phyloP scores from a whole-genome alignment of 1,140 invertebrate genomes.

The Drosophila melanogaster region Release_6_plus_ISO1_MT NT_033779.5:20464501-20465000 shows the following conservation, averaged over 20 bases:
- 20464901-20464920: constrained; percentile 44
- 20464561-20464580: no score
- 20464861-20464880: constrained; percentile 63
- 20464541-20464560: no score
- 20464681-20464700: not conserved
- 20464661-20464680: not conserved
- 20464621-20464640: no score
- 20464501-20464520: no score
- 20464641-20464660: not conserved
- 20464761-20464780: constrained; percentile 30
- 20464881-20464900: constrained; percentile 58
- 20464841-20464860: constrained; percentile 28
- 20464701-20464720: not conserved
- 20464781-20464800: constrained; percentile 48
- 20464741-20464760: not conserved
- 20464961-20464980: constrained; percentile 36
- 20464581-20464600: no score
- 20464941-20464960: not conserved
- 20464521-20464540: no score
- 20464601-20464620: no score
- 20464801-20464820: constrained; percentile 5
- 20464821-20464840: constrained; percentile 18
- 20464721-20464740: not conserved
- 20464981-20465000: constrained; percentile 13
- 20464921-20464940: not conserved